A percentile compares a stretch with the other conserved stretches of the same genome.
Conservation (phyloP, 2,797 vertebrate genomes). For the Vultur gryphus region DNA sequence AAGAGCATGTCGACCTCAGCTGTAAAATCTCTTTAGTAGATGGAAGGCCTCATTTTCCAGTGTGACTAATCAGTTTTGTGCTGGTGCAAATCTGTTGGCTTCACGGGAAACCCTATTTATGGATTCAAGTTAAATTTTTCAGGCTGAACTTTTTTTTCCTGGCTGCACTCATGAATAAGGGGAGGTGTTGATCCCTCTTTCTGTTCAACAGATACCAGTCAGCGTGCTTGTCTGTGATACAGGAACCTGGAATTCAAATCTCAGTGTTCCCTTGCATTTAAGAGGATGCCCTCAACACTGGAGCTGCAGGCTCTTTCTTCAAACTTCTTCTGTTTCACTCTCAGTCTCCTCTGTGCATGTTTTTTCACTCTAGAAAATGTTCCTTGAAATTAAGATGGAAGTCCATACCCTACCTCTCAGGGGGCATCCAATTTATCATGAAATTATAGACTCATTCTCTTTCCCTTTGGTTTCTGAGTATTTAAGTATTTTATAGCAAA, state of each 20-base stretch:
- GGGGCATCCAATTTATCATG: background rate
- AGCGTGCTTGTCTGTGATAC: background rate
- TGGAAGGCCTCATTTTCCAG: conserved; percentile 5
- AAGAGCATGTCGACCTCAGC: background rate
- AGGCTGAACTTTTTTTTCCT: background rate
- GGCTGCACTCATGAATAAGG: background rate
- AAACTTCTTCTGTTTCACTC: background rate
- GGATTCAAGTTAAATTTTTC: background rate
- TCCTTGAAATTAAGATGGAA: background rate
- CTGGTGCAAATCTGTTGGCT: background rate
- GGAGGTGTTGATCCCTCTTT: background rate
- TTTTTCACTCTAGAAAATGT: background rate
- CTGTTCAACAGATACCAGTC: background rate
- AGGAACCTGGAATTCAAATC: background rate
- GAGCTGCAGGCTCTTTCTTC: background rate
- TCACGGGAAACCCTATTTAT: background rate
- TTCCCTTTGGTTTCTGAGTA: background rate
- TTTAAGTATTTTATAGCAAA: background rate
- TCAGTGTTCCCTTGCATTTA: background rate
- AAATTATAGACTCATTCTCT: background rate
- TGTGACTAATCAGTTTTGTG: conserved; percentile 26
- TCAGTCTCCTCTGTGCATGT: background rate
- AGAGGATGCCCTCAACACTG: background rate
- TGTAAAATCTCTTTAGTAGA: conserved; percentile 9
- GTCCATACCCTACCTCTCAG: background rate